Conservation (phyloP, 2,888 invertebrate genomes). For the Allacma fusca region DNA sequence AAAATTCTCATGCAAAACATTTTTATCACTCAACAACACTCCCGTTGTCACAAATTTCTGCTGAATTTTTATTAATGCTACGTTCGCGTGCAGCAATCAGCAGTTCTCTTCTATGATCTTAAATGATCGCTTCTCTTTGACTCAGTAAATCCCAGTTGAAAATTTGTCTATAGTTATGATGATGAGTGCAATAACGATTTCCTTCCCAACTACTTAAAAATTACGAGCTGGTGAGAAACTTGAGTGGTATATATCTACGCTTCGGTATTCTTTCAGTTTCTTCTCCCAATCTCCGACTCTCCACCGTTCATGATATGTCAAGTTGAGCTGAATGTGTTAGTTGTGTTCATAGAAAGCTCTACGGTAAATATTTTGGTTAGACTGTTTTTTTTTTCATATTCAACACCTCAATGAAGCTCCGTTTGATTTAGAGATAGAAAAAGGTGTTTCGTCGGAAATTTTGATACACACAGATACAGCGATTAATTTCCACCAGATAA, state of each 20-base stretch:
- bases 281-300: background rate
- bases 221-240: constrained; percentile 1
- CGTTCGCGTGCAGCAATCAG: background rate
- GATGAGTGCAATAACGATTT: background rate
- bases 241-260: background rate
- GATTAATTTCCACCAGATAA: background rate
- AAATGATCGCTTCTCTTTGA: constrained; percentile 15
- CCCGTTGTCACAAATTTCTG: background rate
- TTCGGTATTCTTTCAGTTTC: background rate
- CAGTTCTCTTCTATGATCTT: background rate
- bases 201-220: background rate
- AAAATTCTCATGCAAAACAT: constrained; percentile 61
- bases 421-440: too few relatives aligned
- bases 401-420: too few relatives aligned
- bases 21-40: constrained; percentile 36
- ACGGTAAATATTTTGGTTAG: background rate
- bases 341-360: background rate
- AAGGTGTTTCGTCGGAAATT: too few relatives aligned
- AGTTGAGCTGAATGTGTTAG: background rate
- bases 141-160: background rate
- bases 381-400: background rate
- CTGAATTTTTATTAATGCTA: background rate
- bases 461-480: background rate
- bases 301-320: background rate
- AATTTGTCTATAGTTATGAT: background rate